A percentile compares a stretch with the other conserved stretches of the same genome.
These are phyloP conservation scores for Passer montanus DNA, from an alignment of 2,113 vertebrate genomes.

Conservation along the genomic window DNA sequence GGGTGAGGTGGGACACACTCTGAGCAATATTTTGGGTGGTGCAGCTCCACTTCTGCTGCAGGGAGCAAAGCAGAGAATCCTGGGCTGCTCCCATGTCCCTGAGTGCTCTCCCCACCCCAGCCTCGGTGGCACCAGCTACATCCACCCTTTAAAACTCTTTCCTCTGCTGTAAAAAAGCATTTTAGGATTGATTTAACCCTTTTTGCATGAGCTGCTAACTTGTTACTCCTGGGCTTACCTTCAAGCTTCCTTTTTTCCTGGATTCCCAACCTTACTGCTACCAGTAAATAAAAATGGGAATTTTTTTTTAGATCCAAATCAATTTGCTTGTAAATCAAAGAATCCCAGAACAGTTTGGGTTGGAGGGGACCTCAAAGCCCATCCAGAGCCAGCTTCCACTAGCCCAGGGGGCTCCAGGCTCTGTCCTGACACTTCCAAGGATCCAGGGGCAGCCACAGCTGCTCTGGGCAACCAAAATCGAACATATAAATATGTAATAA, in stretches of 20 bases:
- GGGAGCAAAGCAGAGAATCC: not conserved
- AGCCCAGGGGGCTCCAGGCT: accelerated
- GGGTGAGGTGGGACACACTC: not conserved
- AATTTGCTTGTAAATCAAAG: not conserved
- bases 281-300: not conserved
- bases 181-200: not conserved
- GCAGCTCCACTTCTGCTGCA: not conserved
- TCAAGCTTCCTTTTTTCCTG: not conserved
- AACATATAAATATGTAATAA: not conserved
- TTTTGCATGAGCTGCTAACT: not conserved
- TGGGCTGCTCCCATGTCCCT: not conserved
- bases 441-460: not conserved
- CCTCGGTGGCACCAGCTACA: not conserved
- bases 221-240: not conserved
- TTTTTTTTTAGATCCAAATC: not conserved
- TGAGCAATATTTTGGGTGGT: not conserved
- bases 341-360: not conserved
- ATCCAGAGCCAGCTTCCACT: accelerated
- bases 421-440: not conserved
- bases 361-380: not conserved
- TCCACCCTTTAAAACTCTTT: not conserved
- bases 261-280: not conserved
- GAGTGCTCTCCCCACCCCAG: not conserved
- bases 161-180: not conserved
- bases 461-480: not conserved